Evolutionary conservation across 2,797 vertebrate species (phyloP).

Genomic region (Calcarius lapponicus): DNA sequence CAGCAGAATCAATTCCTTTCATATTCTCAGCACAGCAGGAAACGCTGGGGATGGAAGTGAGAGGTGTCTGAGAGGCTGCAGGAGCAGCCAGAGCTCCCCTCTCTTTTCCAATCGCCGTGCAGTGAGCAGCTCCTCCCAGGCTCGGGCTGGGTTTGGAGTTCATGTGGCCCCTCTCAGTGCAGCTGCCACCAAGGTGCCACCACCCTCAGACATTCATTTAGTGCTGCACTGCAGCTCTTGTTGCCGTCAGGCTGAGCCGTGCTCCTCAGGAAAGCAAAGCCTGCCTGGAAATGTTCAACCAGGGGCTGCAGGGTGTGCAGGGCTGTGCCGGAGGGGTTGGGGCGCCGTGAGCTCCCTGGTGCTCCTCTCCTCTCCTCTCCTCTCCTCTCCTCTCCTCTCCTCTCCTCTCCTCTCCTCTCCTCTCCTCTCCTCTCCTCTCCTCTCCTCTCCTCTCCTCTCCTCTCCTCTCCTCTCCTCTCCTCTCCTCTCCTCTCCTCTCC

Average conservation of each 20-base stretch:
- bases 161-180: background rate
- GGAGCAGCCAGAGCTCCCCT: background rate
- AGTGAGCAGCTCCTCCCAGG: constrained; percentile 13
- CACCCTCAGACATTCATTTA: background rate
- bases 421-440: too few species aligned
- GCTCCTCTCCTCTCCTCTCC: background rate
- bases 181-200: constrained; percentile 1
- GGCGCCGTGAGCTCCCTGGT: too few species aligned
- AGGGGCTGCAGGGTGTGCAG: background rate
- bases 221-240: background rate
- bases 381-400: too few species aligned
- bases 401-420: too few species aligned
- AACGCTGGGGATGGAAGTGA: constrained; percentile 20
- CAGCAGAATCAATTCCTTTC: constrained; percentile 3
- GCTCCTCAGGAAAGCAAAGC: background rate
- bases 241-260: background rate
- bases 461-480: too few species aligned
- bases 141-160: background rate
- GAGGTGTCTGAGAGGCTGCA: constrained; percentile 14
- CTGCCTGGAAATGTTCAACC: background rate
- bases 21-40: constrained; percentile 6
- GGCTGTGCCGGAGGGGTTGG: background rate
- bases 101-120: background rate
- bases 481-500: background rate
- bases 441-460: too few species aligned